Evolutionary conservation across 2,113 vertebrate species (phyloP), one percentile per base, ranked within the genome.

Genomic region (Megaptera novaeangliae): DNA sequence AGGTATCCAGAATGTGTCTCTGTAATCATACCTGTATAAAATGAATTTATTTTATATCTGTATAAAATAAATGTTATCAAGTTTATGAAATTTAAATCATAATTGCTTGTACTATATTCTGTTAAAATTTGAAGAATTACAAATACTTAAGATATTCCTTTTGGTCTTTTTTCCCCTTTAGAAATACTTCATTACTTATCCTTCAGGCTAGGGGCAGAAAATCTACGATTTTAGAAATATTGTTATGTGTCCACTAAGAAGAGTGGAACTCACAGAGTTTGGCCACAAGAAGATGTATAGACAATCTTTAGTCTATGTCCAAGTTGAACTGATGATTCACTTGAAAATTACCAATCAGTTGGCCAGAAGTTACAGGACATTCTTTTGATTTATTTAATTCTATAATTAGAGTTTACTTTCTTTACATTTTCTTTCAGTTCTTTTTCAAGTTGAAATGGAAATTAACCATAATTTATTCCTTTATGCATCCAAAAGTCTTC

Each of bases 391-490:
- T 97, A 81, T 10, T 55, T 75, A 84, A 23, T 49, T 74, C 6
- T 59, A 23, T 81, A 57, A 90, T 78, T 46, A 68, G 6, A 89
- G 81, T 81, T 59, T 93, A 85, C 31, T 66, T 78, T 49, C 34
- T 91, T 87, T 93, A 23, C 3, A 57, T 69, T 81, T 91, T n/a
- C 49, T 89, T 82, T 68, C 55, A 84, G 27, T 49, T 78, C 13
- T 93, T 82, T 84, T 91, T 71, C 6, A 80, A 44, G 87, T 78
- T 89, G 77, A 95, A 75, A 77, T 95, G 41, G 59, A 97, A 88
- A 88, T 88, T 52, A 93, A 77, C 27, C 44, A 75, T 69, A 88
- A 64, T 91, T 57, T 94, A 90, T 78, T 77, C 49, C 59, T 77
- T 92, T 89, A 85, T 66, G n/a, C 89, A 82, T 89, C 81, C 80